phyloP scores from a whole-genome alignment of 2,797 vertebrate genomes.

The Kryptolebias ocellatus region DNA sequence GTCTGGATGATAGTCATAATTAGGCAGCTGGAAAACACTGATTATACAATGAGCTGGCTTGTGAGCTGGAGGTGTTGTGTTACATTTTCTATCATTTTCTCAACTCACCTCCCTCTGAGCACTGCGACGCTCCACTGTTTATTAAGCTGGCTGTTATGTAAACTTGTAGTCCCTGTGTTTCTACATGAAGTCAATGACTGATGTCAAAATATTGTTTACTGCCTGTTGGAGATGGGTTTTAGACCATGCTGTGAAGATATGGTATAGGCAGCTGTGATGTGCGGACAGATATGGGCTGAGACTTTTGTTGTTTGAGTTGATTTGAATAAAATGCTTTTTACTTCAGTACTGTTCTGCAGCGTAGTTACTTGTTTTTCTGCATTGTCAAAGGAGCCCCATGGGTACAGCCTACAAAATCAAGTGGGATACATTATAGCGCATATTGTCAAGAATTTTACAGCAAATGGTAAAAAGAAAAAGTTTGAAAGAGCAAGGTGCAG shows the following conservation, averaged over 20 bases:
- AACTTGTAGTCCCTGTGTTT: slow-evolving; percentile 52
- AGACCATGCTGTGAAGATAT: slow-evolving; percentile 16
- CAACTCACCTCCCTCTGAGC: slow-evolving; percentile 52
- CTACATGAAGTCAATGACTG: slow-evolving; percentile 41
- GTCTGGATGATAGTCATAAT: slow-evolving; percentile 34
- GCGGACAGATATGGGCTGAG: slow-evolving; percentile 28
- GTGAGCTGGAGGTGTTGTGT: slow-evolving; percentile 59
- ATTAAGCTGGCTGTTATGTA: slow-evolving; percentile 59
- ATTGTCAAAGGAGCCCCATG: slow-evolving; percentile 27
- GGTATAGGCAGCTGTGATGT: slow-evolving; percentile 26
- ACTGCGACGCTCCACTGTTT: slow-evolving; percentile 42
- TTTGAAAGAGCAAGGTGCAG: slow-evolving; percentile 22
- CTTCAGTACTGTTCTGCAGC: slow-evolving; percentile 14
- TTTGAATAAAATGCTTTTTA: slow-evolving; percentile 10
- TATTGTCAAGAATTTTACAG: slow-evolving; percentile 29
- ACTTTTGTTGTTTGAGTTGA: slow-evolving; percentile 16
- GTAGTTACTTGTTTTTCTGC: slow-evolving; percentile 27
- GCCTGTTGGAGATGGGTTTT: slow-evolving; percentile 34
- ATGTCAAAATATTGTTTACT: slow-evolving; percentile 45
- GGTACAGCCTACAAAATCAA: slow-evolving; percentile 47
- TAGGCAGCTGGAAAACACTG: slow-evolving; percentile 38
- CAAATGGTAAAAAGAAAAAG: slow-evolving; percentile 29
- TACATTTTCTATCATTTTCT: slow-evolving; percentile 56
- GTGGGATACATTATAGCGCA: slow-evolving; percentile 31
- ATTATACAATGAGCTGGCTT: slow-evolving; percentile 56